Conservation (phyloP, 2,113 vertebrate species). For the Barbus barbus region DNA sequence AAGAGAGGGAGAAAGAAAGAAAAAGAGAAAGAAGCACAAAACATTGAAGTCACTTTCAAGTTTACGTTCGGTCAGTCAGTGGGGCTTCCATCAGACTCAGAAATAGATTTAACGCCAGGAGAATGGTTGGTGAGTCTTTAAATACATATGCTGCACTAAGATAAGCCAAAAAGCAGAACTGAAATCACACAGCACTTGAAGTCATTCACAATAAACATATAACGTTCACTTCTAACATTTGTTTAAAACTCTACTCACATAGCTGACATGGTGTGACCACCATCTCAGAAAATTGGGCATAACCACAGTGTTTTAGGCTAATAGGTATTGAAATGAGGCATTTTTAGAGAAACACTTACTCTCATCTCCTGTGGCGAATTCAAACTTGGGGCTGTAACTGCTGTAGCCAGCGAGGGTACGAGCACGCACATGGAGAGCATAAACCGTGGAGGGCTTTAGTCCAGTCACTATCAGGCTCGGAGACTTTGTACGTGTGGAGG, state of each 20-base stretch:
- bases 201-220: slow-evolving; percentile 6
- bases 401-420: slow-evolving; percentile 90
- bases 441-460: slow-evolving; percentile 91
- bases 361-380: slow-evolving; percentile 92
- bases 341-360: slow-evolving; percentile 75
- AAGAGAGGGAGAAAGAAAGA: not conserved
- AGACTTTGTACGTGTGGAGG: slow-evolving; percentile 90
- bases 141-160: not conserved
- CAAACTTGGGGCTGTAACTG: slow-evolving; percentile 93
- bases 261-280: not conserved
- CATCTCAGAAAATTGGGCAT: not conserved
- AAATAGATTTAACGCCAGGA: not conserved
- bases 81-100: not conserved
- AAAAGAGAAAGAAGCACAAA: not conserved
- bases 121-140: not conserved
- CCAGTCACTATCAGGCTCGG: slow-evolving; percentile 90
- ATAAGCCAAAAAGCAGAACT: not conserved
- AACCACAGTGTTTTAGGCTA: not conserved
- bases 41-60: not conserved
- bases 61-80: not conserved
- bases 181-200: not conserved
- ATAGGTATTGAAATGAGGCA: not conserved
- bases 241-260: not conserved
- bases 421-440: slow-evolving; percentile 93
- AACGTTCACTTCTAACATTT: not conserved